Percentiles rank a stretch among this genome's conserved stretches.
These are phyloP conservation scores for Chlamydotis undulata DNA, from an alignment of 2,113 vertebrate genomes.

Conservation along the genomic window DNA sequence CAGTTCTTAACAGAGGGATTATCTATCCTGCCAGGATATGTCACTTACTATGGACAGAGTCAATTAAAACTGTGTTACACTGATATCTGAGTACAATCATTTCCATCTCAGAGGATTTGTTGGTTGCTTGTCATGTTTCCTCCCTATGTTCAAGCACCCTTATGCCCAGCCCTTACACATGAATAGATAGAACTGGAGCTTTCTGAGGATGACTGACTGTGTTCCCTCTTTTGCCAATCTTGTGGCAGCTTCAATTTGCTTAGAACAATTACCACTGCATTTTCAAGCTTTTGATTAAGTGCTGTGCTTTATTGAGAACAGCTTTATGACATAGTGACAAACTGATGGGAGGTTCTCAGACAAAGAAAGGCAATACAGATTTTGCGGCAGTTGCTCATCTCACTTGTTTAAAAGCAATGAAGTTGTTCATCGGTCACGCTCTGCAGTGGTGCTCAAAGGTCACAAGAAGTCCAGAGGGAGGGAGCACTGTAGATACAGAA, in stretches of 20 bases:
- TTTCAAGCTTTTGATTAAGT: not conserved
- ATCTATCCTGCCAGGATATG: not conserved
- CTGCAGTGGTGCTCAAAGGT: not conserved
- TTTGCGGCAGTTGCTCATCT: not conserved
- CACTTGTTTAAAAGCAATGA: not conserved
- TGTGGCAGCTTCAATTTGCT: not conserved
- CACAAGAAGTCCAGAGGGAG: not conserved
- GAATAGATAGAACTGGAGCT: not conserved
- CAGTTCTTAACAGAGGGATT: not conserved
- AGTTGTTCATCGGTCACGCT: not conserved
- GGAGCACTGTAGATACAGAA: not conserved
- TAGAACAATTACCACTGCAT: not conserved
- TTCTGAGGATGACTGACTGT: not conserved
- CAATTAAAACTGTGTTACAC: not conserved
- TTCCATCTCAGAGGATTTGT: not conserved
- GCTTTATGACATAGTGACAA: not conserved
- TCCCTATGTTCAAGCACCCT: not conserved
- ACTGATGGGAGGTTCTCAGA: not conserved
- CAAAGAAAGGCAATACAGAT: not conserved
- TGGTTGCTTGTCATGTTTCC: not conserved
- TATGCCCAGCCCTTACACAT: not conserved
- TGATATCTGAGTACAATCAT: not conserved
- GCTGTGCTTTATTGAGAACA: not conserved
- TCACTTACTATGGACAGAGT: not conserved
- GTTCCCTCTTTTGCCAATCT: not conserved